These are phyloP conservation scores for Resseliella maxima DNA, from an alignment of 2,888 invertebrate species.

Conservation along the genomic window DNA sequence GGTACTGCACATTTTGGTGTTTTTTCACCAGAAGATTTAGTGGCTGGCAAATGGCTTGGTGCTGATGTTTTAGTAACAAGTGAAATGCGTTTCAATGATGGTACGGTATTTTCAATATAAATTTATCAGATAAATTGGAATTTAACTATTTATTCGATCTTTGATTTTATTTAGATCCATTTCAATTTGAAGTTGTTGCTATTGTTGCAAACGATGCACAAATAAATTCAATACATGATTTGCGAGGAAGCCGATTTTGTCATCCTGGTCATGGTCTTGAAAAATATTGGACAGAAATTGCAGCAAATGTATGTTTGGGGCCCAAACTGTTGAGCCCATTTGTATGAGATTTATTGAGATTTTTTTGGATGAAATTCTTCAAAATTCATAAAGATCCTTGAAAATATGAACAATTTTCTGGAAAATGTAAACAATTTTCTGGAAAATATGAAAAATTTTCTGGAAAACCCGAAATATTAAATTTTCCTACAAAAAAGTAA, in stretches of 20 bases:
- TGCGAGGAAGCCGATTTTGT: constrained; percentile 80
- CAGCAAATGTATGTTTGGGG: constrained; percentile 79
- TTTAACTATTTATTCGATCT: not conserved
- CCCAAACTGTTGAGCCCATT: too few species aligned
- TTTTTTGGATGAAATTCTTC: too few species aligned
- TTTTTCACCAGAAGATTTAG: constrained; percentile 85
- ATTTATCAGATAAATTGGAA: not conserved
- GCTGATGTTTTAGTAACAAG: constrained; percentile 78
- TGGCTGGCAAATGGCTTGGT: constrained; percentile 77
- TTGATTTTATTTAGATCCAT: constrained; percentile 64
- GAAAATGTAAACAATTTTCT: too few species aligned
- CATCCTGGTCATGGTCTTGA: constrained; percentile 83
- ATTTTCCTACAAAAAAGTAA: too few species aligned
- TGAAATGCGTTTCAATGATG: constrained; percentile 72
- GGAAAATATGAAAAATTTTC: too few species aligned
- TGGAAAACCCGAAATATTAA: too few species aligned
- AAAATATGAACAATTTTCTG: too few species aligned
- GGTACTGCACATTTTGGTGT: constrained; percentile 86
- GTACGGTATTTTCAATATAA: constrained; percentile 22
- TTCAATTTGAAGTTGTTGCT: constrained; percentile 75
- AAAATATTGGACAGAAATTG: constrained; percentile 78
- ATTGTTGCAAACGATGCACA: constrained; percentile 73
- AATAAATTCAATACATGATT: constrained; percentile 72
- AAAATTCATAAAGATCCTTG: too few species aligned
- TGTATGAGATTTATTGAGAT: too few species aligned